Conservation (phyloP, 1,140 invertebrate genomes). For the Eumaeus atala region DNA sequence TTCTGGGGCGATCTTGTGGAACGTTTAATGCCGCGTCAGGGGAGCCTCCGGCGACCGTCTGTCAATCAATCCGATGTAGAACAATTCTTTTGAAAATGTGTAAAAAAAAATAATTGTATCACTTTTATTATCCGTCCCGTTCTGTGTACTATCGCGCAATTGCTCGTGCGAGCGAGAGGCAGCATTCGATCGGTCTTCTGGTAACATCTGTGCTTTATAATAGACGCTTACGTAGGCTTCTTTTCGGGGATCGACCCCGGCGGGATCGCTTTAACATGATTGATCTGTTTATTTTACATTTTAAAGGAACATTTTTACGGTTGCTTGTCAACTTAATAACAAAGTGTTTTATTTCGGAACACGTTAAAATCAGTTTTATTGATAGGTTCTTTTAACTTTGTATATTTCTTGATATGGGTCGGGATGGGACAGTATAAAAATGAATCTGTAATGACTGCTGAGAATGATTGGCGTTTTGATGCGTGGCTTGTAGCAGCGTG, state of each 20-base stretch:
- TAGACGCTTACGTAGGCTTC: conserved; percentile 72
- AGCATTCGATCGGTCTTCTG: conserved; percentile 53
- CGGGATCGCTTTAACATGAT: conserved; percentile 73
- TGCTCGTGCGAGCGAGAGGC: conserved; percentile 37
- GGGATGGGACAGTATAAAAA: conserved; percentile 27
- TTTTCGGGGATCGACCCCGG: conserved; percentile 70
- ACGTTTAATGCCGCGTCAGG: conserved; percentile 58
- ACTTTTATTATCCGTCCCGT: conserved; percentile 52
- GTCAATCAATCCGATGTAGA: conserved; percentile 72
- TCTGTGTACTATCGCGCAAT: conserved; percentile 25
- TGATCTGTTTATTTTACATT: conserved; percentile 75
- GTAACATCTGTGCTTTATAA: conserved; percentile 71
- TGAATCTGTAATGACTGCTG: conserved; percentile 39
- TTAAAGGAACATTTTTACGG: conserved; percentile 74
- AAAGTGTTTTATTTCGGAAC: conserved; percentile 71
- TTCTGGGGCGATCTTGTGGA: conserved; percentile 67
- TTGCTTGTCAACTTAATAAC: conserved; percentile 74
- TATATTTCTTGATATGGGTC: conserved; percentile 41
- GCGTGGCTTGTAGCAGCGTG: conserved; percentile 12
- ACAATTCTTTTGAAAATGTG: conserved; percentile 71
- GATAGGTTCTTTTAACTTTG: conserved; percentile 69
- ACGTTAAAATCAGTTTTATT: conserved; percentile 72
- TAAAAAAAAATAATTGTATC: conserved; percentile 67
- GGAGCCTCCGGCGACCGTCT: conserved; percentile 64
- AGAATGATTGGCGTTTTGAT: conserved; percentile 32